These are phyloP conservation scores for Rhabdomys dilectus DNA, from an alignment of 2,113 vertebrate genomes.

Conservation along the genomic window DNA sequence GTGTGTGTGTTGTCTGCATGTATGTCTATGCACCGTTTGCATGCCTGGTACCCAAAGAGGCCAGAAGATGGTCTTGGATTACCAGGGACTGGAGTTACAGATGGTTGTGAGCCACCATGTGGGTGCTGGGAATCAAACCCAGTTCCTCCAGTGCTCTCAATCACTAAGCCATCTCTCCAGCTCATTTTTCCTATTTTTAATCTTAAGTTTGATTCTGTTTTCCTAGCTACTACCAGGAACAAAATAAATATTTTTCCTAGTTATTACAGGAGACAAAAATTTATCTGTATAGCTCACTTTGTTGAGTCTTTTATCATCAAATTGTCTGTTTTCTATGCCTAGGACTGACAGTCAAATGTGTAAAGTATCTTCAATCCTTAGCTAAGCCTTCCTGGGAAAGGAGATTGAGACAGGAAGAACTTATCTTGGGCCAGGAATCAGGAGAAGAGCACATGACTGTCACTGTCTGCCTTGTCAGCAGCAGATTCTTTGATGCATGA, in stretches of 20 bases:
- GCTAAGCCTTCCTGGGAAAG: conserved; percentile 28
- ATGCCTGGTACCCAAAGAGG: no score
- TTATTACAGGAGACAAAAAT: conserved; percentile 10
- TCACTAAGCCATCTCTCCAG: neutral
- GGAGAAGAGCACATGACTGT: conserved; percentile 46
- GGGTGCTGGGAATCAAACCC: neutral
- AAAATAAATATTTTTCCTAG: conserved; percentile 34
- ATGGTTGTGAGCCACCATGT: neutral
- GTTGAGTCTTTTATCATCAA: conserved; percentile 51
- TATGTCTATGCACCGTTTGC: neutral
- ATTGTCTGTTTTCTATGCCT: neutral
- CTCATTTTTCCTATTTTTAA: conserved; percentile 12
- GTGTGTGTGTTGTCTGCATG: neutral
- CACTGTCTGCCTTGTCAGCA: conserved; percentile 9
- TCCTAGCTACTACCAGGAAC: neutral
- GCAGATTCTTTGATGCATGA: neutral
- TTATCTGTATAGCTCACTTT: neutral
- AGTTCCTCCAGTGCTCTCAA: neutral
- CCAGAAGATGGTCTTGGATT: neutral
- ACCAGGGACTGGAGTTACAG: neutral
- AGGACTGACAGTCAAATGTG: neutral
- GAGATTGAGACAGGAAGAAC: conserved; percentile 18
- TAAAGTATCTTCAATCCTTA: neutral
- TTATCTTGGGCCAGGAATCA: conserved; percentile 53
- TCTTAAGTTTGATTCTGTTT: conserved; percentile 45